Percentiles rank a stretch among this genome's conserved stretches.
Conservation (phyloP, 2,797 vertebrate genomes). For the Phoeniculus purpureus region DNA sequence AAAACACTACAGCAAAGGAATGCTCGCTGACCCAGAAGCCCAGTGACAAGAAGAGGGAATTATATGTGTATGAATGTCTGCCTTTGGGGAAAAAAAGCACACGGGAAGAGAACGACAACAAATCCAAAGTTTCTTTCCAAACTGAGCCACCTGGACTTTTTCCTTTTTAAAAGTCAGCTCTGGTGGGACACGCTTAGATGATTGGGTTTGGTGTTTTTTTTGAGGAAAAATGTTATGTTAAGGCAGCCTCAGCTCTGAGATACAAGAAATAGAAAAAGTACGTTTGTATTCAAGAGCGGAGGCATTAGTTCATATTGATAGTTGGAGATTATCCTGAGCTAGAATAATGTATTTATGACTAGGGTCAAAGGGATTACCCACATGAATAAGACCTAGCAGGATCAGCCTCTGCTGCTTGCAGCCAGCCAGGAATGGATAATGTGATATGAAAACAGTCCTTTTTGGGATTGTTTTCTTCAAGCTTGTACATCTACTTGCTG, state of each 20-base stretch:
- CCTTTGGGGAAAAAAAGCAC: conserved; percentile 48
- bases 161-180: not conserved
- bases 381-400: conserved; percentile 41
- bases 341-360: conserved; percentile 63
- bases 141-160: conserved; percentile 49
- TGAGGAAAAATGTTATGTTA: not conserved
- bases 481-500: not conserved
- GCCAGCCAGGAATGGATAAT: conserved; percentile 29
- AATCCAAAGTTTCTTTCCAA: conserved; percentile 63
- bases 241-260: conserved; percentile 9
- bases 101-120: conserved; percentile 57
- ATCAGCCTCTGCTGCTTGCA: conserved; percentile 46
- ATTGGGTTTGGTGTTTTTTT: not conserved
- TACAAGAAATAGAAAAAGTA: conserved; percentile 14
- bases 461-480: not conserved
- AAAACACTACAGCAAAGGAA: conserved; percentile 78
- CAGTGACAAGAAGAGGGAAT: conserved; percentile 75
- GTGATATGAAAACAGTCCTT: conserved; percentile 20
- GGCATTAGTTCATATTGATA: conserved; percentile 50
- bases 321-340: conserved; percentile 60
- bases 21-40: conserved; percentile 81
- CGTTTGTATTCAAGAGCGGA: conserved; percentile 14
- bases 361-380: conserved; percentile 63
- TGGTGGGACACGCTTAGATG: not conserved
- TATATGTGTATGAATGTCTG: conserved; percentile 69